phyloP scores from a whole-genome alignment of 2,797 vertebrate genomes.

The Martes flavigula region DNA sequence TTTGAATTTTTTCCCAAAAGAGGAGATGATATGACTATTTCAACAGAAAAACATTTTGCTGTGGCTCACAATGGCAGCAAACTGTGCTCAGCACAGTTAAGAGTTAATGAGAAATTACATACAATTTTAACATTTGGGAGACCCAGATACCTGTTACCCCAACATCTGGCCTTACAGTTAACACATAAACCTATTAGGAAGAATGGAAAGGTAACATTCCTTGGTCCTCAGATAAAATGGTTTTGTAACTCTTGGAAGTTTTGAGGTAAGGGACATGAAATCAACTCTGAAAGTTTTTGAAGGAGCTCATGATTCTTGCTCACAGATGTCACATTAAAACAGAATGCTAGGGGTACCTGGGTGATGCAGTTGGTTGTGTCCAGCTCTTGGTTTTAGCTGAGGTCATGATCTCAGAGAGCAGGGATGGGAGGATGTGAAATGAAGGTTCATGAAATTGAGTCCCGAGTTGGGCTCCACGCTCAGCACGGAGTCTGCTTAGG shows the following conservation, averaged over 20 bases:
- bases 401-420: not conserved
- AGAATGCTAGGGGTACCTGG: not conserved
- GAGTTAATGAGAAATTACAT: not conserved
- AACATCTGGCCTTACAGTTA: not conserved
- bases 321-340: not conserved
- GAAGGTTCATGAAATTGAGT: not conserved
- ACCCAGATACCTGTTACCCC: not conserved
- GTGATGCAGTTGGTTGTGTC: not conserved
- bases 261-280: not conserved
- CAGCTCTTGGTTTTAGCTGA: not conserved
- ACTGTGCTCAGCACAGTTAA: too few relatives aligned
- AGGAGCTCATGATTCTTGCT: not conserved
- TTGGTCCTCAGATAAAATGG: not conserved
- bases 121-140: not conserved
- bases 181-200: not conserved
- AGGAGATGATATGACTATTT: not conserved
- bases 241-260: not conserved
- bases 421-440: too few relatives aligned
- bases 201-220: not conserved
- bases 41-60: not conserved
- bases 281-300: not conserved
- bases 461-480: not conserved
- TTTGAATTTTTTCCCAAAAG: constrained; percentile 37
- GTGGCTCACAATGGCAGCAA: not conserved
- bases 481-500: not conserved